These are phyloP conservation scores for Drosophila novamexicana DNA, from an alignment of 1,140 invertebrate species.

Conservation along the genomic window DNA sequence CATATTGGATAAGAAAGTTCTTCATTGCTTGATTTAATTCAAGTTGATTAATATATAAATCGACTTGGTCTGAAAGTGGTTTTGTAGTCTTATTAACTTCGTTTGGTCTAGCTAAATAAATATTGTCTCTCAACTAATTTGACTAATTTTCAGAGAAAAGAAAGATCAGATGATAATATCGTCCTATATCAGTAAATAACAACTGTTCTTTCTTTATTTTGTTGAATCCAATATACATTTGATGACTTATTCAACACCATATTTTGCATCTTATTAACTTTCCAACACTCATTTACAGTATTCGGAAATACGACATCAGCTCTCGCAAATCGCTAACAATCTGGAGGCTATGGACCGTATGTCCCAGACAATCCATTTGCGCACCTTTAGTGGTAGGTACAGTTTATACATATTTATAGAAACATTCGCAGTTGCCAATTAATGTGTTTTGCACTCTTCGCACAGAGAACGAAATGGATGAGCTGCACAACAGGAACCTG, in stretches of 20 bases:
- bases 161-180: no score
- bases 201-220: no score
- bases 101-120: no score
- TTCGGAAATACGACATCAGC: slow-evolving; percentile 72
- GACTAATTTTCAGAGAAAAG: no score
- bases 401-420: slow-evolving; percentile 9
- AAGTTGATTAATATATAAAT: not conserved
- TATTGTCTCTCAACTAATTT: no score
- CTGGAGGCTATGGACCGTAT: slow-evolving; percentile 79
- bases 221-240: not conserved
- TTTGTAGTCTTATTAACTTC: no score
- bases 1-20: no score
- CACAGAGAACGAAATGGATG: slow-evolving; percentile 79
- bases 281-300: slow-evolving; percentile 52
- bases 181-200: not conserved
- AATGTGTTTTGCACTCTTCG: no score
- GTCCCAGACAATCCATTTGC: slow-evolving; percentile 75
- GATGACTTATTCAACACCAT: not conserved
- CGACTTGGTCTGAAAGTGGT: not conserved
- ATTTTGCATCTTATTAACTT: not conserved
- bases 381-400: slow-evolving; percentile 74
- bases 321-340: slow-evolving; percentile 72
- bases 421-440: not conserved
- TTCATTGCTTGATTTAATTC: not conserved
- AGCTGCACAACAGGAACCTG: slow-evolving; percentile 74